These are phyloP conservation scores for Porites divaricata DNA, from an alignment of 92 coral and sea anemone species.

Conservation along the genomic window DNA sequence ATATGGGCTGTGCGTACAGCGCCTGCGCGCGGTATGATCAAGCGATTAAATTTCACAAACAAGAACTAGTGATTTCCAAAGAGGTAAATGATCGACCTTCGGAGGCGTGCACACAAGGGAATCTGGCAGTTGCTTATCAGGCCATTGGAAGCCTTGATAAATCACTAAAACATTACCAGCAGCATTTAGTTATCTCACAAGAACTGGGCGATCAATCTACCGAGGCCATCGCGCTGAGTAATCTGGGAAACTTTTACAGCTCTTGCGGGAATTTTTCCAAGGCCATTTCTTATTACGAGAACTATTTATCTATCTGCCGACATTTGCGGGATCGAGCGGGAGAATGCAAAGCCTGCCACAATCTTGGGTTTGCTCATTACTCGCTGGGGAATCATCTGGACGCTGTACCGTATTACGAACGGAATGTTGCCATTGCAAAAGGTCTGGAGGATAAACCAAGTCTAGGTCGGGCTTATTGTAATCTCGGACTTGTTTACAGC, in stretches of 20 bases:
- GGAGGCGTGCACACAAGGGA: constrained; percentile 98
- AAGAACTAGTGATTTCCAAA: constrained; percentile 91
- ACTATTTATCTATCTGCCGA: constrained; percentile 71
- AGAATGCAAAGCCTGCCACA: constrained; percentile 98
- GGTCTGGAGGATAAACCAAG: constrained; percentile 86
- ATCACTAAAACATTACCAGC: constrained; percentile 92
- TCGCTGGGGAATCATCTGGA: constrained; percentile 91
- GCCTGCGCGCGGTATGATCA: constrained; percentile 94
- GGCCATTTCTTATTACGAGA: constrained; percentile 90
- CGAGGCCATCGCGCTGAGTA: constrained; percentile 92
- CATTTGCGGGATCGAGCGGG: constrained; percentile 75
- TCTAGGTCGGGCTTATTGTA: constrained; percentile 88
- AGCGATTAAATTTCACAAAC: constrained; percentile 96
- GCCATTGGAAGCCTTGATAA: constrained; percentile 92
- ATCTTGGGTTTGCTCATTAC: constrained; percentile 93
- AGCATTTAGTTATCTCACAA: constrained; percentile 87
- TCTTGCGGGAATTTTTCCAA: constrained; percentile 91
- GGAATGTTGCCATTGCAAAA: constrained; percentile 87
- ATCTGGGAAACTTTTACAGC: constrained; percentile 94
- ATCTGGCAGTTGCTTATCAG: constrained; percentile 97
- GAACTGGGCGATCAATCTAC: constrained; percentile 82
- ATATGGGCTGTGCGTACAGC: constrained; percentile 99
- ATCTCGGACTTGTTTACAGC: constrained; percentile 90
- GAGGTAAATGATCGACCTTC: constrained; percentile 94
- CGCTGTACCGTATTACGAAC: constrained; percentile 83